phyloP scores from a whole-genome alignment of 2,797 vertebrate genomes.

The Furcifer pardalis region DNA sequence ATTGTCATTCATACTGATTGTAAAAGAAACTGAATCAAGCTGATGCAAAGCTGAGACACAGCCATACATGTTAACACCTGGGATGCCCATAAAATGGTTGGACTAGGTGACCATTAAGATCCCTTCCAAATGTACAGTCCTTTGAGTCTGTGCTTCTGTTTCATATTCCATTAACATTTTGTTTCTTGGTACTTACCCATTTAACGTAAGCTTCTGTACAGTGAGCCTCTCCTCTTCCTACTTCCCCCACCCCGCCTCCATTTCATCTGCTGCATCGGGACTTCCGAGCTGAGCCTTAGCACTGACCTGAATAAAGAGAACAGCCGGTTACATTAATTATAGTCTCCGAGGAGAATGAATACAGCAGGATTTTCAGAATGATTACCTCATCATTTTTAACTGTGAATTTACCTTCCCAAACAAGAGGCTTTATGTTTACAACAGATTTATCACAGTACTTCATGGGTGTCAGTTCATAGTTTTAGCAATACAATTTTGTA shows the following conservation, averaged over 20 bases:
- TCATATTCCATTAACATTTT: neutral
- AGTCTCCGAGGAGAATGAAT: constrained; percentile 23
- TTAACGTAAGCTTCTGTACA: neutral
- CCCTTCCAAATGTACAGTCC: too few species aligned
- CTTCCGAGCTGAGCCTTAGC: constrained; percentile 17
- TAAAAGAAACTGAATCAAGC: too few species aligned
- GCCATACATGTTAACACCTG: too few species aligned
- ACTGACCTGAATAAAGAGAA: constrained; percentile 34
- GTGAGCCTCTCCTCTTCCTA: neutral
- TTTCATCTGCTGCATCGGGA: constrained; percentile 5
- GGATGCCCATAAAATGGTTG: too few species aligned
- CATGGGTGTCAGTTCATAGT: neutral
- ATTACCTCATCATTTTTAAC: constrained; percentile 27
- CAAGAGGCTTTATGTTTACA: neutral
- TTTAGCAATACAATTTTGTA: neutral
- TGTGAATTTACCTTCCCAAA: constrained; percentile 17
- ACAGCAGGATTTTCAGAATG: constrained; percentile 19
- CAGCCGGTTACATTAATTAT: constrained; percentile 36
- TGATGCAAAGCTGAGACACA: too few species aligned
- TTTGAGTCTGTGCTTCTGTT: too few species aligned
- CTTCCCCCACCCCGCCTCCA: neutral
- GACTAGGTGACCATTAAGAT: too few species aligned
- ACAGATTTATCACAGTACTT: constrained; percentile 10
- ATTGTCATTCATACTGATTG: too few species aligned
- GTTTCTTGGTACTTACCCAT: neutral